These are phyloP conservation scores for Equus przewalskii DNA, from an alignment of 2,113 vertebrate genomes.

Conservation along the genomic window DNA sequence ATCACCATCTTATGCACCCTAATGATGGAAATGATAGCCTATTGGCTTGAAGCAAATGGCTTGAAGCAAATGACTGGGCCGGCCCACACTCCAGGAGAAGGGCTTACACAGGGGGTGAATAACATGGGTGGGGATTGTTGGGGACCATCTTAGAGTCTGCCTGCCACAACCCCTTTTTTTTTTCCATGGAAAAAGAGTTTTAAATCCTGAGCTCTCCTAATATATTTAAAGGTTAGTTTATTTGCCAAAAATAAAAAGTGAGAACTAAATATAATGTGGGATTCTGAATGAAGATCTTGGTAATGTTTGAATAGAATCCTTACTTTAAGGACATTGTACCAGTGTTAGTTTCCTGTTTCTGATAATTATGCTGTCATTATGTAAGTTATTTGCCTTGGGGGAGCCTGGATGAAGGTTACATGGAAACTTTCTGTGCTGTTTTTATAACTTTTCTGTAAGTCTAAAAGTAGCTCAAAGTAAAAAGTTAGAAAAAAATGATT, in stretches of 20 bases:
- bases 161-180: neutral
- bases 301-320: neutral
- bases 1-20: neutral
- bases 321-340: neutral
- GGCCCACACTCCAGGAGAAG: neutral
- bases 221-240: constrained; percentile 37
- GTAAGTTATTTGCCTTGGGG: neutral
- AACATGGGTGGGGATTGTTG: neutral
- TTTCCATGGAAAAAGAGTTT: neutral
- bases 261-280: neutral
- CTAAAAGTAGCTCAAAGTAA: neutral
- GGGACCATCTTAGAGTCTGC: neutral
- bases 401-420: neutral
- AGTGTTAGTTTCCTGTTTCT: constrained; percentile 28
- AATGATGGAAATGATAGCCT: neutral
- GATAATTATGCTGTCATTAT: neutral
- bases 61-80: neutral
- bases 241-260: constrained; percentile 52
- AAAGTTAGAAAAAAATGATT: neutral
- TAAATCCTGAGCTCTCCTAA: neutral
- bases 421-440: neutral
- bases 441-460: neutral
- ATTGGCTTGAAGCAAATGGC: neutral
- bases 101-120: neutral
- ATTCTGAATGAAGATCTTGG: neutral